Percentiles rank a stretch among this genome's conserved stretches.
These are phyloP conservation scores for Himalopsyche anomala DNA, from an alignment of 2,888 invertebrate species.

Conservation along the genomic window DNA sequence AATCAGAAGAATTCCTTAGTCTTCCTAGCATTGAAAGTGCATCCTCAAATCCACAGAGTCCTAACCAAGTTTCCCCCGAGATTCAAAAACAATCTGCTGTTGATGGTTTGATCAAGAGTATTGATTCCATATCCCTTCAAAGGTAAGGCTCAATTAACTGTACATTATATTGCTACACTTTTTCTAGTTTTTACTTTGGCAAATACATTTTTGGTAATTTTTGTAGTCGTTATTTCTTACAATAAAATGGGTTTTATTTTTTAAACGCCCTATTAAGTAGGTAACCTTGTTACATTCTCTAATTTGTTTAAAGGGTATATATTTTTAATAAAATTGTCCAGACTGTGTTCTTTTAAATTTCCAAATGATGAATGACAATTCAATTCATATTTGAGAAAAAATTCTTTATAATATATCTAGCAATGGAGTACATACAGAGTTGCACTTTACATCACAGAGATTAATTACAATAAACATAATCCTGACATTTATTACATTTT, in stretches of 20 bases:
- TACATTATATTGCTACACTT: background rate
- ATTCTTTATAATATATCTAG: too few species aligned
- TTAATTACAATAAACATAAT: too few species aligned
- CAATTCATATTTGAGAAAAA: too few species aligned
- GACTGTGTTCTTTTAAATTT: too few species aligned
- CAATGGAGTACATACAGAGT: too few species aligned
- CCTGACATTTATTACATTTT: too few species aligned
- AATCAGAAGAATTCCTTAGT: background rate
- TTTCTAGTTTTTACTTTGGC: background rate
- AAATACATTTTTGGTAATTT: background rate
- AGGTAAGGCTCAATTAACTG: background rate
- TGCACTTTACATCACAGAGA: too few species aligned
- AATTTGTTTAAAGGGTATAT: too few species aligned
- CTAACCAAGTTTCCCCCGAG: background rate
- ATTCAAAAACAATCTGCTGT: too few species aligned
- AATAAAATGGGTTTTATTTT: background rate
- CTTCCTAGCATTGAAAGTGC: background rate
- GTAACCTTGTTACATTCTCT: background rate
- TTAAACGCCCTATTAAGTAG: too few species aligned
- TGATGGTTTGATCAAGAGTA: background rate
- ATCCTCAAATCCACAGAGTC: background rate
- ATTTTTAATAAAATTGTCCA: too few species aligned
- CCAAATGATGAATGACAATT: too few species aligned
- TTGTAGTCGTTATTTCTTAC: background rate
- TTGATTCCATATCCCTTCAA: background rate